Conservation (phyloP, 2,888 invertebrate genomes). For the Phorcus lineatus region DNA sequence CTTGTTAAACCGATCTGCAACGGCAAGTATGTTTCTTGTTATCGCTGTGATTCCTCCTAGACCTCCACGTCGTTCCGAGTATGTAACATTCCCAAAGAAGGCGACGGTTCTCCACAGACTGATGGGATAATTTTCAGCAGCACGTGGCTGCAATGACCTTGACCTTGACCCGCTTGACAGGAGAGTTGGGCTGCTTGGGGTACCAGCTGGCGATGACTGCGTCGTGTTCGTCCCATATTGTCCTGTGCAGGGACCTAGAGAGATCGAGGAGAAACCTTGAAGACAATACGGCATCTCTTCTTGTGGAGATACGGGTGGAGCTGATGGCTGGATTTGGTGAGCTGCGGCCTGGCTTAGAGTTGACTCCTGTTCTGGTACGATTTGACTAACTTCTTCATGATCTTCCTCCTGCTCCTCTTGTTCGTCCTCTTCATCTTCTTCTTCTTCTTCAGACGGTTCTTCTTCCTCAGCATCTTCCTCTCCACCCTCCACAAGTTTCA, state of each 20-base stretch:
- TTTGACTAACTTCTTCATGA: too few species aligned
- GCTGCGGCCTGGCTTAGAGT: neutral
- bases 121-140: neutral
- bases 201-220: neutral
- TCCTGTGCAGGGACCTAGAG: neutral
- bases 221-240: neutral
- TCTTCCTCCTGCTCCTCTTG: neutral
- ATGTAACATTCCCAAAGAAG: neutral
- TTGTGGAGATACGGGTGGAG: neutral
- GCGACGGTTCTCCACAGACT: neutral
- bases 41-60: slow-evolving; percentile 30
- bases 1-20: slow-evolving; percentile 34
- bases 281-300: neutral
- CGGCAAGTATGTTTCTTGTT: slow-evolving; percentile 25
- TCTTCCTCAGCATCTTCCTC: neutral
- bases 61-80: neutral
- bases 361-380: neutral
- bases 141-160: neutral
- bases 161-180: neutral
- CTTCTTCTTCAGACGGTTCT: neutral
- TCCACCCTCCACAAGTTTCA: neutral
- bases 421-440: neutral
- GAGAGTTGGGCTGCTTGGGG: neutral
- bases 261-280: neutral
- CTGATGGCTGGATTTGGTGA: neutral